Conservation (phyloP, 2,113 vertebrate genomes). For the Clarias macrocephalus region DNA sequence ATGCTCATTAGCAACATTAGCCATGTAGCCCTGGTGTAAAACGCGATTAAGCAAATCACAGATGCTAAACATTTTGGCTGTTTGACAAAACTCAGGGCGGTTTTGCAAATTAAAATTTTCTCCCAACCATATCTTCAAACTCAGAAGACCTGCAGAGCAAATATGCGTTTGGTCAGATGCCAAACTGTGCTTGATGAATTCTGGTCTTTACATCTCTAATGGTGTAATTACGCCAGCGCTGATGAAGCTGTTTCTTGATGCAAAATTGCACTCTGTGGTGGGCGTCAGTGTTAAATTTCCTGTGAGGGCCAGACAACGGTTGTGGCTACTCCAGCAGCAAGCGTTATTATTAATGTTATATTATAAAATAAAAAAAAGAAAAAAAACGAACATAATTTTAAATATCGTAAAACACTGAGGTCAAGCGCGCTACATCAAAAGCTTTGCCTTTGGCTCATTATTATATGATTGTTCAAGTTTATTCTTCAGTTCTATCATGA, state of each 20-base stretch:
- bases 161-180: not conserved
- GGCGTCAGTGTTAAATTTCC: constrained; percentile 17
- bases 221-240: constrained; percentile 20
- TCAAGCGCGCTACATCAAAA: not conserved
- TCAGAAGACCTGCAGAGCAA: not conserved
- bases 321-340: constrained; percentile 4
- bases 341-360: not conserved
- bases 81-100: not conserved
- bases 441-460: not conserved
- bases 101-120: constrained; percentile 5
- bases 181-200: constrained; percentile 9
- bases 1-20: not conserved
- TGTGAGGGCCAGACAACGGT: constrained; percentile 24
- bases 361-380: too few relatives aligned
- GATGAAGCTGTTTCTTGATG: constrained; percentile 21
- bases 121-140: not conserved
- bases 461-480: not conserved
- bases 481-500: not conserved
- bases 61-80: not conserved
- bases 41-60: not conserved
- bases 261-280: constrained; percentile 8
- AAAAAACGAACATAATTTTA: not conserved
- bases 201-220: constrained; percentile 27
- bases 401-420: not conserved
- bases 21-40: not conserved